Base-by-base conservation (phyloP, 2,113 vertebrate species). In the Bufo gargarizans region DNA sequence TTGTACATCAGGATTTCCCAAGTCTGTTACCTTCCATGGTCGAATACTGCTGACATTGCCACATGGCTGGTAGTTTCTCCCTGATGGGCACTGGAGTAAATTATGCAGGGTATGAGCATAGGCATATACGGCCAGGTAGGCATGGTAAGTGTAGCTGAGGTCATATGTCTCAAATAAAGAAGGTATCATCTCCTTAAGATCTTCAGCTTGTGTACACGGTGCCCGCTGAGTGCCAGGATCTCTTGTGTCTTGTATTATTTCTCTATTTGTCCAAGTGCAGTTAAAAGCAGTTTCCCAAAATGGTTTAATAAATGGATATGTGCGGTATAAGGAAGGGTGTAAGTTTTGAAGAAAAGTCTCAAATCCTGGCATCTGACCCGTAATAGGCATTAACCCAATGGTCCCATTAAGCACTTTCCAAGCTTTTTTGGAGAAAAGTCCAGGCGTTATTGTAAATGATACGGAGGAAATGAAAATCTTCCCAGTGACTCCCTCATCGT, bases 91-190 rank as follows among this genome's bases (percentile, higher is more conserved):
- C 20, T 2, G 11, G 43, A 82, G 65, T 16, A 87, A 67, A 3
- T 33, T 22, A 10, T 82, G 77, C 9, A 87, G 78, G 53, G 86
- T 33, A 17, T 87, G 86, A 16, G 86, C 86, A 82, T 87, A 87
- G 78, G 86, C 86, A 72, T 72, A 82, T 9, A 72, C 76, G 1
- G 86, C 77, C 53, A 87, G 53, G 53, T 87, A 87, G 86, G 86
- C 77, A 74, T 87, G 86, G 22, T 81, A 87, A 6, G 86, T 87
- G 33, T 87, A 87, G 69, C 86, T 87, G 17, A 87, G 86, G 78
- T 87, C 78, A 59, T 72, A 72, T 9, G 49, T 72, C 63, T 87
- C 86, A 74, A 87, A 87, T 87, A 87, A 47, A 13, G n/a, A 55
- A 33, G 77, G 77, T 10, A 81, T 50, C 50, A 58, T 33, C 17